Base-by-base conservation (phyloP, 1,140 invertebrate species). In the Triops longicaudatus region DNA sequence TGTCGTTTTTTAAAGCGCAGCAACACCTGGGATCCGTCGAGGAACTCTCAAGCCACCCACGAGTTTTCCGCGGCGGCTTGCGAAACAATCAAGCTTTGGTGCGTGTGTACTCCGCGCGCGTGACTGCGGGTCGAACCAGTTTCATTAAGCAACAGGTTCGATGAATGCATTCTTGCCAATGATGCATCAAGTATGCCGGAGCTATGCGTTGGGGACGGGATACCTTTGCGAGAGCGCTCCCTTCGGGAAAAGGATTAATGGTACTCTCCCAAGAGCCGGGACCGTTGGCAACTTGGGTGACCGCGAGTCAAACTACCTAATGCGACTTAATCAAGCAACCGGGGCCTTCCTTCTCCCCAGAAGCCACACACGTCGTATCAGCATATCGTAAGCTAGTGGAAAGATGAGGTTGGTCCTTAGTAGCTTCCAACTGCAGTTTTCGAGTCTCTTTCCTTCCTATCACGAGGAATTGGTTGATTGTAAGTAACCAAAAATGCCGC, bases 151-250 rank as follows among this genome's bases (percentile, higher is more conserved):
- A 63, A 22, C 50, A 63, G n/a, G 22, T 63, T 63, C 50, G 17
- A 63, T 63, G 50, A 63, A 63, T 63, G 22, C 50, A 63, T 63
- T 63, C 50, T 63, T 63, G 10, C 50, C 50, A 63, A 63, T 63
- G 50, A 22, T 63, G 50, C 50, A 63, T 63, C 10, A 63, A 63
- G 17, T 63, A 63, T 63, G 50, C 50, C 50, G 14, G 10, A 63
- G 6, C 50, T 17, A 14, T n/a, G 17, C 14, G 17, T 22, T 63
- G 17, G 50, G 10, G 14, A 63, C 14, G 6, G 10, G 17, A n/a
- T n/a, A n/a, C n/a, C n/a, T n/a, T n/a, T n/a, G n/a, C n/a, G n/a
- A n/a, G n/a, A n/a, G n/a, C n/a, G n/a, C n/a, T n/a, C n/a, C n/a
- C n/a, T n/a, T n/a, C n/a, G n/a, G 31, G 2, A 63, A 63, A 63